Percentiles rank a stretch among this genome's conserved stretches.
These are phyloP conservation scores for Aphidius ervi DNA, from an alignment of 1,140 invertebrate genomes.

Conservation along the genomic window DNA sequence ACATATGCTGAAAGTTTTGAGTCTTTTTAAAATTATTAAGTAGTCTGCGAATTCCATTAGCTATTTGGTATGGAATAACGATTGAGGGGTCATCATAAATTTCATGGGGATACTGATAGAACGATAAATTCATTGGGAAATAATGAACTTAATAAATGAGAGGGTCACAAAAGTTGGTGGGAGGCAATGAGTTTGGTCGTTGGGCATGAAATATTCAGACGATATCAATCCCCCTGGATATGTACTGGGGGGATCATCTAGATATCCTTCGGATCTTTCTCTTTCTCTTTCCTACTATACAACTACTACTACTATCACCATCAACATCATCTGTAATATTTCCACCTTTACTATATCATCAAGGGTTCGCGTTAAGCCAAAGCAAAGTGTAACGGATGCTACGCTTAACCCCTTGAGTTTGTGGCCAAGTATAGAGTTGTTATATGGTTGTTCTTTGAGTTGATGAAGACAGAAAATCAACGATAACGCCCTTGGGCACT, in stretches of 20 bases:
- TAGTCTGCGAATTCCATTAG: too few species aligned
- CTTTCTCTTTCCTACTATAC: not conserved
- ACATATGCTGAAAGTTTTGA: too few species aligned
- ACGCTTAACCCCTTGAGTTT: conserved; percentile 53
- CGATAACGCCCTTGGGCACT: conserved; percentile 5
- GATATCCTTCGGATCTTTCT: not conserved
- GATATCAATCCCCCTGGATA: conserved; percentile 47
- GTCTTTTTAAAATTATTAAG: too few species aligned
- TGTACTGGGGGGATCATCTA: conserved; percentile 16
- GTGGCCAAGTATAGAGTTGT: conserved; percentile 49
- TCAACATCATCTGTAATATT: too few species aligned
- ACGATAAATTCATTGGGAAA: conserved; percentile 37
- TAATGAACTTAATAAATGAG: conserved; percentile 45
- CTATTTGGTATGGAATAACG: too few species aligned
- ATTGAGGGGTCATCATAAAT: too few species aligned
- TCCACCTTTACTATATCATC: conserved; percentile 4
- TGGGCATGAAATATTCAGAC: conserved; percentile 50
- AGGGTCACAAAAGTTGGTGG: not conserved
- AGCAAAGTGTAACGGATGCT: conserved; percentile 43
- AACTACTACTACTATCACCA: too few species aligned
- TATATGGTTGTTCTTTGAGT: conserved; percentile 53
- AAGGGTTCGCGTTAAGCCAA: conserved; percentile 31
- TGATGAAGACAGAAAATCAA: conserved; percentile 7
- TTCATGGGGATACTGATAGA: too few species aligned
- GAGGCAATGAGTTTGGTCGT: conserved; percentile 37